A percentile compares a stretch with the other conserved stretches of the same genome.
phyloP scores from a whole-genome alignment of 2,888 invertebrate species.

The Macroteleia sp. region DNA sequence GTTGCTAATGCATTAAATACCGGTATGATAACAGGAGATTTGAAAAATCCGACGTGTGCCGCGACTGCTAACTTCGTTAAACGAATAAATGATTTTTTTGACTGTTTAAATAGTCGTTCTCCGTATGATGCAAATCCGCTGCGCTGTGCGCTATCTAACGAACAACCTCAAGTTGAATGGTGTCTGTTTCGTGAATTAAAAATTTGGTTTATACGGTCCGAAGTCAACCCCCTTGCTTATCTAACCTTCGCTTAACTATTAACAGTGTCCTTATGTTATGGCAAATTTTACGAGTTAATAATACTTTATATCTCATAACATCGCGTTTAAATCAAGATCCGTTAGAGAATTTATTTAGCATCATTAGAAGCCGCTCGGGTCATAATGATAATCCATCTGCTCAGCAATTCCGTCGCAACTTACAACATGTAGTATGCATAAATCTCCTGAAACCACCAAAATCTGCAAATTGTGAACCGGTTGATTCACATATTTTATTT shows the following conservation, averaged over 20 bases:
- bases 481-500: background rate
- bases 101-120: no score
- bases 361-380: constrained; percentile 38
- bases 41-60: no score
- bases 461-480: background rate
- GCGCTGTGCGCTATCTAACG: background rate
- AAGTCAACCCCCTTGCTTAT: constrained; percentile 65
- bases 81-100: no score
- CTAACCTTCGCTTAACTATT: constrained; percentile 65
- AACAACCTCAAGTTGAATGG: background rate
- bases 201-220: constrained; percentile 34
- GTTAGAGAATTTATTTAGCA: constrained; percentile 60
- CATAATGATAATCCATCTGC: constrained; percentile 58
- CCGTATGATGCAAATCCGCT: background rate
- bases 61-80: no score
- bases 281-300: constrained; percentile 42
- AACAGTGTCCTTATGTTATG: constrained; percentile 57
- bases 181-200: constrained; percentile 41
- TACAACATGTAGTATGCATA: constrained; percentile 45
- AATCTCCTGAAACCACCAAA: constrained; percentile 14
- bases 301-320: constrained; percentile 48
- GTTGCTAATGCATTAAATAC: no score
- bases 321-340: constrained; percentile 60
- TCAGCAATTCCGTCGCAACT: constrained; percentile 54
- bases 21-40: no score